These are phyloP conservation scores for Siniperca knerii DNA, from an alignment of 2,113 vertebrate genomes.

Conservation along the genomic window DNA sequence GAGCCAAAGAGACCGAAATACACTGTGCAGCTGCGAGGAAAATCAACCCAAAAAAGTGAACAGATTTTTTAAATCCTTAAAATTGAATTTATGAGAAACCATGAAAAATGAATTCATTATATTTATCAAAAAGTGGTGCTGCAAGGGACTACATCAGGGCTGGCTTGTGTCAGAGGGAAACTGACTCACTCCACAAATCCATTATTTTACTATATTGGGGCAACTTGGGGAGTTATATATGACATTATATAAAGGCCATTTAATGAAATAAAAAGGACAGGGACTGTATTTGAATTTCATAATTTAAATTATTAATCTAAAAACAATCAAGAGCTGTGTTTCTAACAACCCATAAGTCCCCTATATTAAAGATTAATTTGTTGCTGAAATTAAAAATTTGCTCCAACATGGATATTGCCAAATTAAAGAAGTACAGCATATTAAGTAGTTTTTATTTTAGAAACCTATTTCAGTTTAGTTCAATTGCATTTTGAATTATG, in stretches of 20 bases:
- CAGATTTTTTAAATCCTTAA: slow-evolving; percentile 32
- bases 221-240: background rate
- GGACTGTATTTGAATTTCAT: background rate
- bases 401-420: background rate
- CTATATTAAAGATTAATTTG: background rate
- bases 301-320: background rate
- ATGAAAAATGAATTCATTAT: slow-evolving; percentile 27
- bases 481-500: background rate
- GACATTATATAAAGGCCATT: background rate
- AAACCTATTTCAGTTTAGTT: background rate
- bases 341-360: background rate
- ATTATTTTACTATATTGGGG: background rate
- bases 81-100: slow-evolving; percentile 41
- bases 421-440: background rate
- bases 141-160: slow-evolving; percentile 1
- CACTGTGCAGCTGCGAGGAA: slow-evolving; percentile 41
- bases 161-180: slow-evolving; percentile 12
- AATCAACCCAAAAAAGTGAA: slow-evolving; percentile 38
- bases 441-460: background rate
- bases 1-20: slow-evolving; percentile 49
- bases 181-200: background rate
- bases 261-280: background rate
- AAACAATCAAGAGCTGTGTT: background rate
- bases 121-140: slow-evolving; percentile 30
- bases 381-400: background rate